Base-by-base conservation (phyloP, 2,888 invertebrate genomes). In the Ophonus ardosiacus region DNA sequence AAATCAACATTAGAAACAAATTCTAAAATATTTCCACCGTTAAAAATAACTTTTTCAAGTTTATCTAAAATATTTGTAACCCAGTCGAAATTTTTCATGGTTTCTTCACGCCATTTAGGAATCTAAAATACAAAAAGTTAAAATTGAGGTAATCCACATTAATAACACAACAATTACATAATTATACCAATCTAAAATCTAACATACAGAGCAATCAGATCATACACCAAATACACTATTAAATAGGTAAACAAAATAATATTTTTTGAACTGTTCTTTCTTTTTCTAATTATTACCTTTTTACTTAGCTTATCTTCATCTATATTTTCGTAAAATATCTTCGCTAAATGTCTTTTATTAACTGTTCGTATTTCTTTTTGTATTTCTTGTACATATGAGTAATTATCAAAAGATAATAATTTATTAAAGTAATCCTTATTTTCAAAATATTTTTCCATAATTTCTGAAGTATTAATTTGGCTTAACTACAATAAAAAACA, bases 51-150 rank as follows among this genome's bases (percentile, higher is more conserved):
- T 0, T 88, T 86, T 81, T 92, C 92, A 5, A 91, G 87, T 86
- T 92, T 92, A 0, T 88, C 84, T 0, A 93, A 87, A 21, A 93
- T 91, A n/a, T 90, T 89, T 0, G 91, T 90, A 3, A 93, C 86
- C 91, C 93, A 93, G 17, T 88, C 87, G 86, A 93, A 91, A 68
- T 90, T 90, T 93, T 92, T 93, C 88, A 92, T 92, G 21, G 92
- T 91, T n/a, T 91, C 88, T 0, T 85, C 85, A 87, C 93, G 92
- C 85, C 92, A 91, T 7, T 88, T 87, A 21, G 89, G 88, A 0
- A 92, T 88, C 93, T 92, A 87, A 63, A 82, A 82, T 51, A 84
- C 18, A 81, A 57, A 83, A n/a, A 68, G 24, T 65, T 81, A 61
- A 59, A 76, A 31, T 5, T 31, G 31, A 4, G 3, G 5, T 31